Evolutionary conservation across 2,888 invertebrate genomes (phyloP), one percentile per base, ranked within the genome.

Genomic region (Drosophila melanosoma): DNA sequence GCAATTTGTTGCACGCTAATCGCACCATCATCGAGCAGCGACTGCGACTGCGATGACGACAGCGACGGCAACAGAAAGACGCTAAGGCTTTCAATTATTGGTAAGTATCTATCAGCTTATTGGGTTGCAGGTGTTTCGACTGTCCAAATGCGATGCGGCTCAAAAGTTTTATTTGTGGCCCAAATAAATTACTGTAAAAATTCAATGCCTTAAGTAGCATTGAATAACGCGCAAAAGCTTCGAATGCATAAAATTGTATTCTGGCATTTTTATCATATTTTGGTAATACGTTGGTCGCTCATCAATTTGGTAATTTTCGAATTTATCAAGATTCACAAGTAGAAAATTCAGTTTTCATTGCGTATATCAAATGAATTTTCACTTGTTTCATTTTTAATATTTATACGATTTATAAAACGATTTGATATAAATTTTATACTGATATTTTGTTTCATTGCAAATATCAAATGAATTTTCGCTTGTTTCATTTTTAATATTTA

Each of bases 1-100:
- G 83, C 90, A 87, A 87, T 87, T 87, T 87, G 88, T 87, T 87
- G 90, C 83, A 74, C 86, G 76, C 88, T 87, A 87, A 87, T 87
- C 87, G 88, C 80, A 65, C 65, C 70, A 80, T 82, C 79, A 67
- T 82, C 79, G 67, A 51, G 63, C 76, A 36, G 61, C 80, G 23
- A 63, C 61, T 57, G 61, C 80, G 23, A 63, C 61, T 57, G 62
- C 61, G 48, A 49, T 51, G 40, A 23, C 45, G 7, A 45, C 49
- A 10, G 5, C 49, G 49, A 49, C 26, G 8, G 49, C 49, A 49
- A 15, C 49, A 49, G 26, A 15, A 49, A 49, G 26, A 29, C 63
- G 61, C 62, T 60, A 53, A 67, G 75, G 75, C 84, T 82, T 81
- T 89, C 87, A 84, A 87, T 89, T 87, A 77, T 82, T 84, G 81